phyloP scores from a whole-genome alignment of 23 tunicate species.

The Phallusia fumigata region DNA sequence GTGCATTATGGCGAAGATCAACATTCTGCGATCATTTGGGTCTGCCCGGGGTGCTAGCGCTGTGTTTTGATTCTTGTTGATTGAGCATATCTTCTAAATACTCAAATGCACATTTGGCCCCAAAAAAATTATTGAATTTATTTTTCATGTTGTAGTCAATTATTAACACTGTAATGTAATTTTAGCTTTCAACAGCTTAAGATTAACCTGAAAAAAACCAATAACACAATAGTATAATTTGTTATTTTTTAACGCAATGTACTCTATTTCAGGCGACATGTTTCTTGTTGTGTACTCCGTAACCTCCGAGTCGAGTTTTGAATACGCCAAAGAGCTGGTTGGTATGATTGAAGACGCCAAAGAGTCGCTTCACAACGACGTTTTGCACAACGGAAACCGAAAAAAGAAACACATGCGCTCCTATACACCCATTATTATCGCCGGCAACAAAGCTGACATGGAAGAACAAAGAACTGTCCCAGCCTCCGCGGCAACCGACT shows the following conservation, averaged over 20 bases:
- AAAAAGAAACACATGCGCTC: constrained; percentile 1
- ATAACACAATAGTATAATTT: neutral
- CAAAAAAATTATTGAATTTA: no score
- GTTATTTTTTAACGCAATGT: neutral
- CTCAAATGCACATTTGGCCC: no score
- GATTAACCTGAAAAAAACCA: no score
- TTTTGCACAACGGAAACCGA: constrained; percentile 17
- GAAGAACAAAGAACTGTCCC: constrained; percentile 19
- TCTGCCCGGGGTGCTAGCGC: no score
- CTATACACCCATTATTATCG: constrained; percentile 48
- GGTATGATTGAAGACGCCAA: constrained; percentile 41
- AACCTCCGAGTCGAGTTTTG: constrained; percentile 40
- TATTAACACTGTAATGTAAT: no score
- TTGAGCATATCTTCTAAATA: no score
- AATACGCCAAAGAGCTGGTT: constrained; percentile 62
- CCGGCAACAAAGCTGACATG: constrained; percentile 65
- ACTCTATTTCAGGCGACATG: constrained; percentile 48
- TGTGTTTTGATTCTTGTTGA: no score
- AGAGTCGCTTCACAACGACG: constrained; percentile 16
- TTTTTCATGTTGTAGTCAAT: no score
- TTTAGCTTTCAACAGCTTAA: no score
- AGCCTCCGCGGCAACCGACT: constrained; percentile 24
- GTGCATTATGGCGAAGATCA: no score
- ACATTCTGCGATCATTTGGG: no score
- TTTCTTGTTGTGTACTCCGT: constrained; percentile 69